A percentile compares a stretch with the other conserved stretches of the same genome.
Evolutionary conservation across 1,140 invertebrate genomes (phyloP).

Genomic region (Brachystomella parvula): DNA sequence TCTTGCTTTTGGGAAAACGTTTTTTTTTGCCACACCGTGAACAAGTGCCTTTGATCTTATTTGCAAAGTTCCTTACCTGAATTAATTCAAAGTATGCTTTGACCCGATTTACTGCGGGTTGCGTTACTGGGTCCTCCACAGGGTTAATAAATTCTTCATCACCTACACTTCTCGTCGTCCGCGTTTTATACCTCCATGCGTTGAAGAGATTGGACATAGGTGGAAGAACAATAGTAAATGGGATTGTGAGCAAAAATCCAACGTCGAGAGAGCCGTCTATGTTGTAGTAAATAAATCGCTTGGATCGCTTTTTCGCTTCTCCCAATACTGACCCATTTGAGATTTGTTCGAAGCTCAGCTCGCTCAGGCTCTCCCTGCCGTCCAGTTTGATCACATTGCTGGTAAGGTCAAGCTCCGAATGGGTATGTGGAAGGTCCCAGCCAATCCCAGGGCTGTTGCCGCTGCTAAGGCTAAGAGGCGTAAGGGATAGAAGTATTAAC

Average conservation of each 20-base stretch:
- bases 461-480: too few species aligned
- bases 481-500: too few species aligned
- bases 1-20: not conserved
- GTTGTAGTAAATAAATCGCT: slow-evolving; percentile 8
- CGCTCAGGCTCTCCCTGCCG: not conserved
- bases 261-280: slow-evolving; percentile 14
- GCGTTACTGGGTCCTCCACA: slow-evolving; percentile 8
- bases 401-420: not conserved
- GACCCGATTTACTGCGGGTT: slow-evolving; percentile 22
- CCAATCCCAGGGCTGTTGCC: too few species aligned
- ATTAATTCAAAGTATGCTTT: slow-evolving; percentile 23
- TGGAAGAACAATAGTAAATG: slow-evolving; percentile 28
- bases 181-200: slow-evolving; percentile 7
- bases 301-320: slow-evolving; percentile 5
- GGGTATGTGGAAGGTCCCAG: too few species aligned
- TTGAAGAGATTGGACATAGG: slow-evolving; percentile 21
- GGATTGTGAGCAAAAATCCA: slow-evolving; percentile 23
- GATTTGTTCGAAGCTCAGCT: not conserved
- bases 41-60: not conserved
- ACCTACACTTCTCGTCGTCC: not conserved
- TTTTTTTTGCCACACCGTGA: not conserved
- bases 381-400: not conserved
- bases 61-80: slow-evolving; percentile 11
- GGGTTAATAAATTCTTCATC: not conserved
- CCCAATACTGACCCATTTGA: not conserved